Base-by-base conservation (phyloP, 1,140 invertebrate genomes). In the Drepana arcuata region DNA sequence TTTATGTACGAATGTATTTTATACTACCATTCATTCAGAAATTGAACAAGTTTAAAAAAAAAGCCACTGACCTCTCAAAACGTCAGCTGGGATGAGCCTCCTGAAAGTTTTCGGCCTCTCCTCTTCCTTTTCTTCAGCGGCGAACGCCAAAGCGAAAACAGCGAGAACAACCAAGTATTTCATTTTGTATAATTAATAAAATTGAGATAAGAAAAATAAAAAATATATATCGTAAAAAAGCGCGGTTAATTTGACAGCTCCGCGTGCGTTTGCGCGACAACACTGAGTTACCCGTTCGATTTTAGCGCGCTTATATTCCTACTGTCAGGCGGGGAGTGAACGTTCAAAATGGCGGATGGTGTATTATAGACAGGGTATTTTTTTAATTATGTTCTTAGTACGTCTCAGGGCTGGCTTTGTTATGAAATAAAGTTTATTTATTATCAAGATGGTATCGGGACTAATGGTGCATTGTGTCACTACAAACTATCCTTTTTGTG, bases 1-100 rank as follows among this genome's bases (percentile, higher is more conserved):
- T 21, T 21, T 21, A 21, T 4, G 6, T 26, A 37, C 34, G 27
- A 36, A 21, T 21, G 18, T 9, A 21, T 21, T 12, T 11, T 14
- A 2, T 31, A 15, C 21, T 16, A 2, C 15, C 13, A 38, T 16
- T 33, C 6, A 27, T 14, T 13, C 12, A 28, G 14, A 33, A 9
- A 36, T 26, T 16, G 3, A 34, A 5, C 28, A 23, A 25, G 15
- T 41, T 14, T 31, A 1, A 38, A 13, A 11, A 28, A 26, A 15
- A 44, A 41, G 25, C n/a, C 58, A 81, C 74, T 65, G 58, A 82
- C 93, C 93, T 89, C 93, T 90, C 34, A 95, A 86, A 21, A 93
- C 91, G 77, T 95, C 93, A 58, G 93, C 93, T 7, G 92, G 93
- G 48, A 95, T 95, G 25, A 94, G 78, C 36, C 93, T 86, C 56